These are phyloP conservation scores for Macrotrachela quadricornifera DNA, from an alignment of 1,140 invertebrate genomes.

Conservation along the genomic window DNA sequence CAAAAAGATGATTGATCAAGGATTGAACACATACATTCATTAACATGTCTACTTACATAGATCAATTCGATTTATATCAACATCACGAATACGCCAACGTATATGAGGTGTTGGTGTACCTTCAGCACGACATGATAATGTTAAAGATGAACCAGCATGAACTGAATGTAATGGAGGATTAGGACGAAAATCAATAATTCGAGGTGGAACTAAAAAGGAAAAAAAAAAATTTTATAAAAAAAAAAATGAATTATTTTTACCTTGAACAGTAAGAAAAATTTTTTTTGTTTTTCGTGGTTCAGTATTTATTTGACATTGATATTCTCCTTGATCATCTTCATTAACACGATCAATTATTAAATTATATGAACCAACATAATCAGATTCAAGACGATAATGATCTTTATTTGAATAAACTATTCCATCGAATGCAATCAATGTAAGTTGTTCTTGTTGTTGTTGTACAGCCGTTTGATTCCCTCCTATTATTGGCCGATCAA, in stretches of 20 bases:
- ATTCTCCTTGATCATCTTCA: constrained; percentile 6
- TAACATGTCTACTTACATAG: background rate
- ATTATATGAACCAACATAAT: too few relatives aligned
- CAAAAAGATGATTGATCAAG: background rate
- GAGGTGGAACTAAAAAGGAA: background rate
- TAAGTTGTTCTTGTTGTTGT: too few relatives aligned
- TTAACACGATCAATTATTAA: background rate
- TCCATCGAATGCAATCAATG: too few relatives aligned
- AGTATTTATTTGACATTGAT: constrained; percentile 6
- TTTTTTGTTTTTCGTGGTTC: constrained; percentile 2
- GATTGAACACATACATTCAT: background rate
- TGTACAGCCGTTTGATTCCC: too few relatives aligned
- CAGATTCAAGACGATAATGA: too few relatives aligned
- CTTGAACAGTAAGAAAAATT: constrained; percentile 3
- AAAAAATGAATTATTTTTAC: background rate
- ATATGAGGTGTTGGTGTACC: constrained; percentile 1
- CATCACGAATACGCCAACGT: background rate
- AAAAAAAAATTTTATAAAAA: too few relatives aligned
- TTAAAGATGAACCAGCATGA: background rate
- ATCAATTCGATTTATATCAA: background rate
- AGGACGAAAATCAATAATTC: constrained; percentile 4
- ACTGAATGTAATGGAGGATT: background rate
- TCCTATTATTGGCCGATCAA: too few relatives aligned
- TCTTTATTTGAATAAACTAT: too few relatives aligned
- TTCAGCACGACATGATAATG: constrained; percentile 6